phyloP scores from a whole-genome alignment of 2,888 invertebrate species.

The Entomobrya multifasciata region DNA sequence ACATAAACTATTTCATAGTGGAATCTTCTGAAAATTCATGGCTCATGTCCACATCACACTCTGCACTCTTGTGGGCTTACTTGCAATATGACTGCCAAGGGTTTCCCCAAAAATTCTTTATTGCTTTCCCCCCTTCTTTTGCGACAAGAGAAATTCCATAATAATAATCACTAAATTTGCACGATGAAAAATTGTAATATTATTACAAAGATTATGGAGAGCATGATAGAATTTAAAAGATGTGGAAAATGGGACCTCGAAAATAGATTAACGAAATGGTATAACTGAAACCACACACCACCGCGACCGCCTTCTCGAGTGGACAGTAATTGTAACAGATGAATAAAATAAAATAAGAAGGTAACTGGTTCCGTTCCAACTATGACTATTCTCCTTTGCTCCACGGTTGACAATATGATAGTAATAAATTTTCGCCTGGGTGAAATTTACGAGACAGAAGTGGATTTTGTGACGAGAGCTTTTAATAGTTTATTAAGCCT shows the following conservation, averaged over 20 bases:
- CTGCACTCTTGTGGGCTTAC: not conserved
- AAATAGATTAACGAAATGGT: not conserved
- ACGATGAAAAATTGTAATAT: constrained; percentile 25
- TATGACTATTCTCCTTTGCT: not conserved
- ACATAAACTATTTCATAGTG: not conserved
- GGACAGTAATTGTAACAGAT: constrained; percentile 47
- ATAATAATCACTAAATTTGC: constrained; percentile 5
- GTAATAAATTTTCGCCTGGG: constrained; percentile 36
- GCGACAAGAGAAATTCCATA: not conserved
- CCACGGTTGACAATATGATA: not conserved
- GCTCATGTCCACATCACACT: not conserved
- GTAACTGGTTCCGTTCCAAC: not conserved
- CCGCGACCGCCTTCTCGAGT: not conserved
- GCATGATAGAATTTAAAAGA: not conserved
- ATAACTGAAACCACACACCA: not conserved
- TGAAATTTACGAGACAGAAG: constrained; percentile 42
- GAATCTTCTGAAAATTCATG: not conserved
- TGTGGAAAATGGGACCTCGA: not conserved
- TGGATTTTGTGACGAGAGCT: constrained; percentile 37
- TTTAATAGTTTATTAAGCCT: constrained; percentile 57
- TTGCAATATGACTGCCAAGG: constrained; percentile 17
- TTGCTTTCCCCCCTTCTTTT: not conserved
- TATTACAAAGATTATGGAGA: not conserved
- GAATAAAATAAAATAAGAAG: constrained; percentile 21
- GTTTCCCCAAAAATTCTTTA: constrained; percentile 34